Percentiles rank a stretch among this genome's conserved stretches.
These are phyloP conservation scores for Lochmaea capreae DNA, from an alignment of 2,888 invertebrate genomes.

Conservation along the genomic window DNA sequence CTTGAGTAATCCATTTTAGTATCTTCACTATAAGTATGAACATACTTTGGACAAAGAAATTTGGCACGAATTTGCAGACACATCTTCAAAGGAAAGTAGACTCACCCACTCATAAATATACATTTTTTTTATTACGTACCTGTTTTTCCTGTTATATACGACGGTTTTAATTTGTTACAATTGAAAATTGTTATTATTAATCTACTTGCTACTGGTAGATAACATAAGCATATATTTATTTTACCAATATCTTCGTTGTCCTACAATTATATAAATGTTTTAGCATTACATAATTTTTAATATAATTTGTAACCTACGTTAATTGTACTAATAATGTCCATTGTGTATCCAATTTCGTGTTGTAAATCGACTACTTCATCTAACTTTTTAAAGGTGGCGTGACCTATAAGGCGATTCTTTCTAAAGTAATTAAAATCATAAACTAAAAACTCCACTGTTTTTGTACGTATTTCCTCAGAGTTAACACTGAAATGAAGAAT, in stretches of 20 bases:
- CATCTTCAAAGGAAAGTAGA: no score
- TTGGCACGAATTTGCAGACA: no score
- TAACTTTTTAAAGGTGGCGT: conserved; percentile 83
- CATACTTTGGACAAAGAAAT: no score
- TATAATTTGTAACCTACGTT: conserved; percentile 69
- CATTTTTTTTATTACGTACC: conserved; percentile 67
- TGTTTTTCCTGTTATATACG: conserved; percentile 94
- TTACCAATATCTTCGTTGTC: conserved; percentile 91
- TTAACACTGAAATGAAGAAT: conserved; percentile 70
- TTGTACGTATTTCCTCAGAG: conserved; percentile 79
- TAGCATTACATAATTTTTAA: not conserved
- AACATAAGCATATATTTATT: conserved; percentile 91
- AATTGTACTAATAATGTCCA: conserved; percentile 84
- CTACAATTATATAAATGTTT: conserved; percentile 64
- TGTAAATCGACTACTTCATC: conserved; percentile 81
- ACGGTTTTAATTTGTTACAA: conserved; percentile 89
- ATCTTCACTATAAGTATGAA: no score
- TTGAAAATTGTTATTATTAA: conserved; percentile 92
- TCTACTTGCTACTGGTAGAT: conserved; percentile 90
- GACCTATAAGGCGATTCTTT: conserved; percentile 87
- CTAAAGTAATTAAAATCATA: conserved; percentile 92
- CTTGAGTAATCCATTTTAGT: no score
- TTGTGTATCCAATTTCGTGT: conserved; percentile 85
- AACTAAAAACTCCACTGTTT: conserved; percentile 86
- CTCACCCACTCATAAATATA: no score